Evolutionary conservation across 1,140 invertebrate genomes (phyloP).

Genomic region (Paracyclopina nana): DNA sequence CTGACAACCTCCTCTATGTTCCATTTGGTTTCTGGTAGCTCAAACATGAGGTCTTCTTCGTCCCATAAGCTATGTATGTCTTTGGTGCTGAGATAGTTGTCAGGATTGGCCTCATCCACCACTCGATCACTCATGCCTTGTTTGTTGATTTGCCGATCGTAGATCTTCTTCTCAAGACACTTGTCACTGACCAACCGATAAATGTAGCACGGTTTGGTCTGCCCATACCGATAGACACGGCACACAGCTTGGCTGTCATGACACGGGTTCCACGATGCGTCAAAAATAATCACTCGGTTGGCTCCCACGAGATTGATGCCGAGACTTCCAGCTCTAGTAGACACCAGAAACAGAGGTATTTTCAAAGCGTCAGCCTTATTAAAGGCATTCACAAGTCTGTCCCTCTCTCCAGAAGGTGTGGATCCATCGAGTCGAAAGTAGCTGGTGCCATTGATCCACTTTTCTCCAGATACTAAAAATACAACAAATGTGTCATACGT

Average conservation of each 20-base stretch:
- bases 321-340: constrained; percentile 83
- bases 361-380: constrained; percentile 56
- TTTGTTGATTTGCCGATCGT: constrained; percentile 92
- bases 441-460: neutral
- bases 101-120: constrained; percentile 91
- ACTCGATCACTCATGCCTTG: constrained; percentile 88
- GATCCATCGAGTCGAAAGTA: constrained; percentile 60
- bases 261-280: constrained; percentile 99
- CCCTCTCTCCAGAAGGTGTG: constrained; percentile 74
- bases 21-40: constrained; percentile 59
- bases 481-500: too few relatives aligned
- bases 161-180: constrained; percentile 91
- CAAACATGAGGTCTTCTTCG: too few relatives aligned
- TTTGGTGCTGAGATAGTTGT: constrained; percentile 79
- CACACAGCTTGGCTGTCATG: constrained; percentile 97
- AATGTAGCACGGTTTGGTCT: constrained; percentile 79
- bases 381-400: constrained; percentile 91
- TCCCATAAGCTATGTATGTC: constrained; percentile 83
- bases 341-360: constrained; percentile 81
- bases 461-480: too few relatives aligned
- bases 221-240: constrained; percentile 88
- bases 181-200: constrained; percentile 92
- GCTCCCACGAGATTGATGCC: constrained; percentile 95
- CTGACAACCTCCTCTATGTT: constrained; percentile 43
- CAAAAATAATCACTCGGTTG: constrained; percentile 88